Evolutionary conservation across 2,797 vertebrate genomes (phyloP), one percentile per base, ranked within the genome.

Genomic region (Echeneis naucrates): DNA sequence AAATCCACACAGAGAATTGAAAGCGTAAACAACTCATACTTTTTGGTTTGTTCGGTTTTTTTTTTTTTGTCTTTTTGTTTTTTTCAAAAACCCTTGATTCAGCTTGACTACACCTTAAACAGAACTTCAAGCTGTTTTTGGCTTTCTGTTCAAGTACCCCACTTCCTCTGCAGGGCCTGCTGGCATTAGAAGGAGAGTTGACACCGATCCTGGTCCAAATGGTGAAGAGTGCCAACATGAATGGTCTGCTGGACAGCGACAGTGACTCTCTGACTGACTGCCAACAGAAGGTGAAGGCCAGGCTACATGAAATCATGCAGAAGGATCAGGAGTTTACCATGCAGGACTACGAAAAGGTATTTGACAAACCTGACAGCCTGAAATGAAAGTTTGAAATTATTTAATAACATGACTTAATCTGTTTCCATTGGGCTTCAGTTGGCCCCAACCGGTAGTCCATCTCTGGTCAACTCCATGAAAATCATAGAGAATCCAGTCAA

Each of bases 161-260:
- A 52, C 14, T 38, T 57, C 65, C 64, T 59, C 62, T 44, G 59
- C 90, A 99, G 98, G 98, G 97, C 53, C 93, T 99, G 54, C 89
- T 99, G 88, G 98, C 98, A 40, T 85, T 99, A 62, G 98, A 99
- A 82, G 98, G 97, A 3, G 98, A 99, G 88, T 89, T 99, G 83
- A 99, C 98, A 0, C 98, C 97, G 9, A 99, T 99, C 89, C 90
- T 99, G 89, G 98, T 99, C 54, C 97, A 99, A 93, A 99, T 99
- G 98, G 98, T 99, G 69, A 99, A 99, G 92, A 99, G 98, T 33
- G 98, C 97, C 88, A 99, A 99, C 88, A 98, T 99, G 97, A 99
- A 99, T 0, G 98, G 98, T 10, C 95, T 99, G 35, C 93, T 99
- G 85, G 98, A 99, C 92, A 98, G 96, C 0, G 96, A 99, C 82